A percentile compares a stretch with the other conserved stretches of the same genome.
Conservation (phyloP, 1,140 invertebrate species). For the fruit fly (Drosophila melanogaster) region DNA sequence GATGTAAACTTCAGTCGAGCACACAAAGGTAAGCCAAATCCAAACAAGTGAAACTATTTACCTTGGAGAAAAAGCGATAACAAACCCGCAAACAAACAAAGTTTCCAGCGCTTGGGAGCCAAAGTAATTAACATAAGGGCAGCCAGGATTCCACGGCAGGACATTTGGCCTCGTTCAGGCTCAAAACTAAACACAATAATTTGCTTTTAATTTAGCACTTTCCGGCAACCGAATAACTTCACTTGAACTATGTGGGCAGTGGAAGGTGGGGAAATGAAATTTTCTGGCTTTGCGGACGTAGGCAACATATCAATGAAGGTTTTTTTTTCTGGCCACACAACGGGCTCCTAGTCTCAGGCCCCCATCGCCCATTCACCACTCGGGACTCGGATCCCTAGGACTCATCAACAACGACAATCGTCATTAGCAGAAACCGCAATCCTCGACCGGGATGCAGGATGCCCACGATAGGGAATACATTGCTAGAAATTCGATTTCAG, state of each 20-base stretch:
- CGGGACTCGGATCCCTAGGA: constrained; percentile 13
- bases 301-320: constrained; percentile 74
- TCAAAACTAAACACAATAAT: constrained; percentile 71
- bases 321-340: constrained; percentile 30
- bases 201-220: constrained; percentile 79
- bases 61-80: constrained; percentile 47
- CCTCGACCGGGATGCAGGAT: constrained; percentile 1
- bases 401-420: constrained; percentile 73
- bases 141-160: constrained; percentile 34
- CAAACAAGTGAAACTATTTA: constrained; percentile 59
- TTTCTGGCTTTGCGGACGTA: constrained; percentile 25
- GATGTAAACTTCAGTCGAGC: constrained; percentile 5
- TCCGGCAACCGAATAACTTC: constrained; percentile 66
- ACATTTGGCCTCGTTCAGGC: constrained; percentile 29
- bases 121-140: constrained; percentile 58
- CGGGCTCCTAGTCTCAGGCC: constrained; percentile 1
- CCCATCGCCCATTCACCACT: constrained; percentile 1
- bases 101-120: constrained; percentile 25
- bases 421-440: constrained; percentile 75
- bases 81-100: constrained; percentile 50
- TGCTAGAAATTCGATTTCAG: neutral
- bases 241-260: constrained; percentile 57
- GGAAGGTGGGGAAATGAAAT: constrained; percentile 61
- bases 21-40: constrained; percentile 36
- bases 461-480: neutral